Evolutionary conservation across 2,113 vertebrate species (phyloP), one percentile per base, ranked within the genome.

Genomic region (Phrynosoma blainvillii): DNA sequence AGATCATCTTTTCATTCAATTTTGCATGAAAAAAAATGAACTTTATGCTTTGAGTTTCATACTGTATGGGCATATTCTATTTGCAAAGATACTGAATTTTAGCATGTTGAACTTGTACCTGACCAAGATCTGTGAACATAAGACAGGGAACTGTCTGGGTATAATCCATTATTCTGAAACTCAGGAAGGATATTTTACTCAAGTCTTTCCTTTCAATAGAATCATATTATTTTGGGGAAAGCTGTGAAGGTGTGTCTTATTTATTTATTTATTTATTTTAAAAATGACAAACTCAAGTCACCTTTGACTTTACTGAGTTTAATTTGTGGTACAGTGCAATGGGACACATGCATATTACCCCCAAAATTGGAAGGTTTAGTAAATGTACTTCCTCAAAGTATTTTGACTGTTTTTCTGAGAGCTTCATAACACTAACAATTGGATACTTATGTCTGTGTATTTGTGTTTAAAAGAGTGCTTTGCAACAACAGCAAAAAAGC

Each of bases 361-460:
- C 30, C 27, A 76, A 89, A 2, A 0, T 56, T 88, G 73, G 65
- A n/a, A 84, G 30, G 20, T 36, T 5, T 62, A 79, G 18, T 18
- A 18, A 36, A 20, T 68, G 88, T 78, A 42, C 25, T 85, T 1
- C 0, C 47, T 32, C 0, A 65, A 84, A 90, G 21, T 52, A 87
- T 70, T 14, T 78, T 90, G 74, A 32, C 79, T 89, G 77, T 81
- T 87, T 89, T 89, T 23, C 42, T 36, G 14, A 84, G n/a, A 52
- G 30, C 79, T 90, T 89, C 73, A 36, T 87, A 79, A 36, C 40
- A 78, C 14, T 40, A 13, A 5, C 62, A 65, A 47, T 27, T 30
- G n/a, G 74, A 25, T n/a, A 0, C 2, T 36, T 77, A 76, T 42
- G 12, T 91, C 40, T 75, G 10, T 14, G 7, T 18, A 12, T 80